A percentile compares a stretch with the other conserved stretches of the same genome.
Evolutionary conservation across 2,797 vertebrate species (phyloP).

Genomic region (Sciurus carolinensis): DNA sequence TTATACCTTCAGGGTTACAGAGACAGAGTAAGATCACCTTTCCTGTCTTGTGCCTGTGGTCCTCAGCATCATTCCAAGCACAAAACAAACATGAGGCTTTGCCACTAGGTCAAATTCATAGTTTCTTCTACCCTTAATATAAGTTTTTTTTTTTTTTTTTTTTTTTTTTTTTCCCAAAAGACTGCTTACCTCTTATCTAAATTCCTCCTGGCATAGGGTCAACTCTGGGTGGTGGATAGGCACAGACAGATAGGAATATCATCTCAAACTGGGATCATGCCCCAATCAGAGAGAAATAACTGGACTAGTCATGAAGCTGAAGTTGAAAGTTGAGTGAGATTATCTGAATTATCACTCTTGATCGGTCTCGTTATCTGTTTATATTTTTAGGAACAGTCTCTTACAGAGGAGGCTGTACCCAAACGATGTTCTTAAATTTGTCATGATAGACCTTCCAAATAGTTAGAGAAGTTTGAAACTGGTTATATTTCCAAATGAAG

Average conservation of each 20-base stretch:
- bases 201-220: background rate
- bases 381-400: background rate
- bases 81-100: background rate
- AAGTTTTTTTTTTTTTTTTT: no score
- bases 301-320: background rate
- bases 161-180: background rate
- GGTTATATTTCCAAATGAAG: background rate
- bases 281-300: background rate
- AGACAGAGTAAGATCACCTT: background rate
- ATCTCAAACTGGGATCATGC: background rate
- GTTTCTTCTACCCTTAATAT: background rate
- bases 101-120: background rate
- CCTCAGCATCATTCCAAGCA: background rate
- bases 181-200: background rate
- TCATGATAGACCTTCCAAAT: background rate
- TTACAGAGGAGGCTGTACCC: background rate
- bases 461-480: constrained; percentile 38
- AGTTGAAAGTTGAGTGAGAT: constrained; percentile 15
- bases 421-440: background rate
- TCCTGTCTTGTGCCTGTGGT: background rate
- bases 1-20: background rate
- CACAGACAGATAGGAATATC: background rate
- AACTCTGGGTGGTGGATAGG: background rate
- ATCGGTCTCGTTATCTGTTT: background rate
- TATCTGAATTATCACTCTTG: background rate